These are phyloP conservation scores for Drosophila teissieri DNA, from an alignment of 1,140 invertebrate genomes.

Conservation along the genomic window DNA sequence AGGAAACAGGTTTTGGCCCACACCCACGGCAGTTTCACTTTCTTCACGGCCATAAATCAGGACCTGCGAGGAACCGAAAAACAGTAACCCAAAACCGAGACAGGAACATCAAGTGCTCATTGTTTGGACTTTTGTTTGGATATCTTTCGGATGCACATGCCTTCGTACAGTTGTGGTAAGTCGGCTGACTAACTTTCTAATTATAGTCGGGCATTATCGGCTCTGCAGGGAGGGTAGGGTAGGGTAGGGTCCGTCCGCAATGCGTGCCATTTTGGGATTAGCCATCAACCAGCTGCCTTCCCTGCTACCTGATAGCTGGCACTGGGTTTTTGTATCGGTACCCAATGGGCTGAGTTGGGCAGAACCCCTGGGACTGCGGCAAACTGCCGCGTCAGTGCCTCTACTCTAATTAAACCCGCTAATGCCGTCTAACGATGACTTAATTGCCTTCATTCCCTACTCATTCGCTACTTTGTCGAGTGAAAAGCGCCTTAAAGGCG, in stretches of 20 bases:
- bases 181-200: slow-evolving; percentile 64
- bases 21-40: slow-evolving; percentile 27
- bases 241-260: slow-evolving; percentile 30
- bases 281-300: slow-evolving; percentile 35
- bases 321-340: slow-evolving; percentile 6
- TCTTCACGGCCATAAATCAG: slow-evolving; percentile 43
- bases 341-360: slow-evolving; percentile 24
- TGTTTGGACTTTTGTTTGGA: slow-evolving; percentile 32
- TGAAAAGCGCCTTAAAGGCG: slow-evolving; percentile 33
- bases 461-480: slow-evolving; percentile 12
- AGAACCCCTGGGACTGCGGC: slow-evolving; percentile 14
- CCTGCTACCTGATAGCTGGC: slow-evolving; percentile 27
- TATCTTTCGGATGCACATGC: slow-evolving; percentile 42
- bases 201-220: slow-evolving; percentile 50
- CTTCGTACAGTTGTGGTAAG: slow-evolving; percentile 57
- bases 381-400: slow-evolving; percentile 61
- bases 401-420: slow-evolving; percentile 60
- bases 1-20: slow-evolving; percentile 33
- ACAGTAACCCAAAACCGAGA: slow-evolving; percentile 37
- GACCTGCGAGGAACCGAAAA: slow-evolving; percentile 25
- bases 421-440: slow-evolving; percentile 72
- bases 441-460: slow-evolving; percentile 60
- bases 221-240: neutral
- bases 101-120: slow-evolving; percentile 34
- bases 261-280: slow-evolving; percentile 71